Evolutionary conservation across 2,113 vertebrate species (phyloP), one percentile per base, ranked within the genome.

Genomic region (Casuarius casuarius): DNA sequence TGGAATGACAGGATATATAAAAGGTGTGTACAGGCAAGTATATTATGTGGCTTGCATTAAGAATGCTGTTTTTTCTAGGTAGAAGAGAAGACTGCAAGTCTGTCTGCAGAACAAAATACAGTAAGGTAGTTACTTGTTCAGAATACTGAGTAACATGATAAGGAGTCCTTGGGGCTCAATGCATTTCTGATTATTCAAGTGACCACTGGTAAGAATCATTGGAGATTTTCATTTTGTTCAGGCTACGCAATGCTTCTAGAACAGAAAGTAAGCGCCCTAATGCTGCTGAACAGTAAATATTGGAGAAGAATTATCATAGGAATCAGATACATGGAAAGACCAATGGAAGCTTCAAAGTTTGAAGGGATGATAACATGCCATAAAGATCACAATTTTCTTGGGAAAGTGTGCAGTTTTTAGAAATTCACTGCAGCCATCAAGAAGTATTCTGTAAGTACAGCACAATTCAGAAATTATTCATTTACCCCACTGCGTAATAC

Each of bases 181-280:
- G 76, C 20, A 35, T 33, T 70, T 88, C 71, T 89, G 38, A 82
- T 89, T 91, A 78, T 74, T 96, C 84, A 91, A 19, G 76, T 91
- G 89, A 86, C 46, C 62, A 22, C 58, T 91, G 87, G 61, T 79
- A 72, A 95, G 40, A 89, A 15, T 28, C 54, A 51, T 10, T 62
- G 78, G 42, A 68, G 66, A 79, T 96, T 96, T 95, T 91, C 61
- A 65, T 92, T 94, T 97, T 73, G 21, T 40, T 89, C 72, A 52
- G 49, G 72, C 59, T 49, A 46, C 66, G 20, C 33, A 61, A 66
- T 46, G 13, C 21, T 66, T 89, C 86, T 91, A 46, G 77, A 84
- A 78, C 9, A 78, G 49, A 90, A 96, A 59, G 25, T 38, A 42
- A 94, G 29, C 59, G 54, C 40, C 48, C 28, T 66, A 40, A 61